Base-by-base conservation (phyloP, 2,113 vertebrate genomes). In the Callionymus lyra region DNA sequence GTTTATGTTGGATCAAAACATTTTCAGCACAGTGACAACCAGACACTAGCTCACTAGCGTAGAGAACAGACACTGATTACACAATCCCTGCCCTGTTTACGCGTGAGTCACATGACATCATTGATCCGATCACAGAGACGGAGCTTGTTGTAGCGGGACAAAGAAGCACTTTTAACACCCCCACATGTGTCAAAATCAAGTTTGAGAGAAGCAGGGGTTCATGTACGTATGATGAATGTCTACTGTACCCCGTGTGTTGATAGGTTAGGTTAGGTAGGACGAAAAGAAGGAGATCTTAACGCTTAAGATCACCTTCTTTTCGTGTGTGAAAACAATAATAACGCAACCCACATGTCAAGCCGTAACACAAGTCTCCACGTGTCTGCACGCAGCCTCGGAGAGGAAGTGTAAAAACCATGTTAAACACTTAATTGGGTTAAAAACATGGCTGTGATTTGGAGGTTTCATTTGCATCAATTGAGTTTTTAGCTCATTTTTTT, bases 1-100 rank as follows among this genome's bases (percentile, higher is more conserved):
- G 70, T 57, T 65, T 48, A 60, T 72, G 66, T 72, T 67, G 59
- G 64, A 74, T 68, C 42, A 56, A 48, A 72, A 51, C 59, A 32
- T 42, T 49, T 74, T 70, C 55, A 65, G 14, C 62, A 45, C 58
- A 47, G 58, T 76, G 70, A 81, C 84, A 81, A 76, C 51, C 76
- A 84, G 78, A 82, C 78, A 76, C 78, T 76, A 77, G 77, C 74
- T 77, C 80, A 80, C 65, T 63, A 36, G 63, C 4, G 11, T 65
- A 44, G 65, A 72, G 74, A 37, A 47, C 63, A 79, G 68, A 78
- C 76, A 48, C 70, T 66, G 60, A 72, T 68, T 81, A 73, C 60
- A 74, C 70, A 68, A 74, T 41, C 44, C 52, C 1, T 38, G 69
- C 48, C 65, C 47, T 65, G 76, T 74, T 74, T 68, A 62, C 47